These are phyloP conservation scores for Podiceps cristatus DNA, from an alignment of 2,113 vertebrate species.

Conservation along the genomic window DNA sequence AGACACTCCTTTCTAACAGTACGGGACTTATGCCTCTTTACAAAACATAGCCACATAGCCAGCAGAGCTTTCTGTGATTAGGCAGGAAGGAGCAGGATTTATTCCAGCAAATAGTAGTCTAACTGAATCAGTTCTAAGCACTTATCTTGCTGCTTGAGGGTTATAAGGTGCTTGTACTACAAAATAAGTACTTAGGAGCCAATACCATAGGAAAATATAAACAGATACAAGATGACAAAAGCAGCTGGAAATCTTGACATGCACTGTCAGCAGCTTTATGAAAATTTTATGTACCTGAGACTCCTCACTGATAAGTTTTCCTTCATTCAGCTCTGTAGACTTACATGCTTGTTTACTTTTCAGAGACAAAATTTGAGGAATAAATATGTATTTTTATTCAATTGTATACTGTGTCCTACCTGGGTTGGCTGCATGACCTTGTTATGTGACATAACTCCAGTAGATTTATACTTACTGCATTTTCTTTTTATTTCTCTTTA, in stretches of 20 bases:
- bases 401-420: neutral
- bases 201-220: neutral
- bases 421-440: neutral
- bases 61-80: neutral
- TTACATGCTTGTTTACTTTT: neutral
- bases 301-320: neutral
- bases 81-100: neutral
- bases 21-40: neutral
- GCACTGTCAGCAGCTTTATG: neutral
- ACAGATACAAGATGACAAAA: neutral
- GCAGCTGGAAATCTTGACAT: neutral
- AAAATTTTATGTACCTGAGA: neutral
- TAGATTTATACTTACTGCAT: neutral
- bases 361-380: constrained; percentile 2
- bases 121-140: neutral
- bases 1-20: neutral
- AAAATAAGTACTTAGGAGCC: neutral
- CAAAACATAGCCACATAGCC: neutral
- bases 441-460: neutral
- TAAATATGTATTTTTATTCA: neutral
- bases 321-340: neutral
- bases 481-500: neutral
- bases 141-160: neutral
- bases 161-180: constrained; percentile 18
- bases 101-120: neutral